Conservation (phyloP, 2,888 invertebrate species). For the Xestia ashworthii region DNA sequence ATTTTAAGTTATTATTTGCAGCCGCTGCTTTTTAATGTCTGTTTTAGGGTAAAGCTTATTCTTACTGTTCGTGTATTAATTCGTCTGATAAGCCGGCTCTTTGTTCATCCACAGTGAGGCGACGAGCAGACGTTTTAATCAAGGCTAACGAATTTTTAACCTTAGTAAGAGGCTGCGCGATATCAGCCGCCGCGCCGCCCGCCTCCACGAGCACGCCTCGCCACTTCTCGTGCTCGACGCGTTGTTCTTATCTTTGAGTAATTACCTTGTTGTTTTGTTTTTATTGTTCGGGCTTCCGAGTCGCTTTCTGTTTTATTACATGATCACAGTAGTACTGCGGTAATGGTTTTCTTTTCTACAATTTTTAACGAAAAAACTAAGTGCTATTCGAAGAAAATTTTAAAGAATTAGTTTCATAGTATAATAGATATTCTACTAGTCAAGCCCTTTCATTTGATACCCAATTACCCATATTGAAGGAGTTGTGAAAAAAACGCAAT, state of each 20-base stretch:
- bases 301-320: constrained; percentile 75
- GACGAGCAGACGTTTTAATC: constrained; percentile 80
- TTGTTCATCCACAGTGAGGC: constrained; percentile 77
- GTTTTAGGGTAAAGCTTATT: constrained; percentile 70
- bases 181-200: constrained; percentile 52
- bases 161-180: constrained; percentile 68
- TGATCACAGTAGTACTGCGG: constrained; percentile 50
- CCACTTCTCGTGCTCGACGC: constrained; percentile 78
- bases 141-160: constrained; percentile 81
- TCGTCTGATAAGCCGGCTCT: constrained; percentile 78
- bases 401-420: too few species aligned
- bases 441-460: too few species aligned
- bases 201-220: constrained; percentile 71
- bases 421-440: too few species aligned
- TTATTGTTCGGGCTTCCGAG: constrained; percentile 75
- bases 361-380: constrained; percentile 9
- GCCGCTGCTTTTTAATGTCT: constrained; percentile 60
- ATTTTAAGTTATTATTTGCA: constrained; percentile 61
- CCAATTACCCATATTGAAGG: too few species aligned
- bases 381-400: background rate
- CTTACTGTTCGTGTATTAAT: constrained; percentile 75
- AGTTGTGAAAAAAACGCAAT: too few species aligned
- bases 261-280: constrained; percentile 83
- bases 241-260: constrained; percentile 85
- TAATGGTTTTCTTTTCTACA: constrained; percentile 32